Evolutionary conservation across 2,113 vertebrate genomes (phyloP).

Genomic region (Chascanopsetta lugubris): DNA sequence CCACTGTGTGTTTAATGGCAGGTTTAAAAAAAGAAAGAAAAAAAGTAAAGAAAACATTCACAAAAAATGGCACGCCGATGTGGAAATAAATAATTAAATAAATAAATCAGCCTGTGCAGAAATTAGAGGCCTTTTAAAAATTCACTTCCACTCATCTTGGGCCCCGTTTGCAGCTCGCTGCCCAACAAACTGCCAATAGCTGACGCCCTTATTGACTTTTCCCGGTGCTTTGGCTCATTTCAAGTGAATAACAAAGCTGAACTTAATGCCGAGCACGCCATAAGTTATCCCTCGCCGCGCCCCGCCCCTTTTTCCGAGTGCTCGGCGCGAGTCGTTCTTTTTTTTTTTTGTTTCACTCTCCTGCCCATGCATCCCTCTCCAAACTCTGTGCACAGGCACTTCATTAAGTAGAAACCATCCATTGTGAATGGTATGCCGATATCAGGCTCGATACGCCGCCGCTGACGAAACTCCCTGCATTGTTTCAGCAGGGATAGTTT

Average conservation of each 20-base stretch:
- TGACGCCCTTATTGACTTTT: conserved; percentile 75
- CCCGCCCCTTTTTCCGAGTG: conserved; percentile 23
- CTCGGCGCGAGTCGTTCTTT: conserved; percentile 42
- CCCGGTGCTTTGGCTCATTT: conserved; percentile 71
- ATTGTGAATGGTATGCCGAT: conserved; percentile 66
- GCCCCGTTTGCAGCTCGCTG: conserved; percentile 64
- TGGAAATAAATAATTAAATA: conserved; percentile 55
- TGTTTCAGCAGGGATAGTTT: conserved; percentile 43
- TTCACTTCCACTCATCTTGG: conserved; percentile 71
- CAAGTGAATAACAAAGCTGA: conserved; percentile 65
- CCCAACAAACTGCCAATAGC: conserved; percentile 48
- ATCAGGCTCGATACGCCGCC: conserved; percentile 54
- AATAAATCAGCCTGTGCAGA: conserved; percentile 64
- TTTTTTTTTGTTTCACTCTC: neutral
- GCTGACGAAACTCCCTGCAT: conserved; percentile 63
- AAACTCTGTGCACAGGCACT: conserved; percentile 53
- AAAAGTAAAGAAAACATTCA: neutral
- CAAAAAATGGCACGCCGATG: conserved; percentile 24
- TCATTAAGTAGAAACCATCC: conserved; percentile 72
- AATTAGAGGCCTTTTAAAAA: conserved; percentile 77
- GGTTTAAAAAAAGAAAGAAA: conserved; percentile 39
- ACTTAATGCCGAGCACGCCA: conserved; percentile 43
- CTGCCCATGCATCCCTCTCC: conserved; percentile 24
- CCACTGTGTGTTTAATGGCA: conserved; percentile 32
- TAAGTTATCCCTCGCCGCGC: conserved; percentile 57